Evolutionary conservation across 92 coral and sea anemone genomes (phyloP).

Genomic region (Diadumene lineata): DNA sequence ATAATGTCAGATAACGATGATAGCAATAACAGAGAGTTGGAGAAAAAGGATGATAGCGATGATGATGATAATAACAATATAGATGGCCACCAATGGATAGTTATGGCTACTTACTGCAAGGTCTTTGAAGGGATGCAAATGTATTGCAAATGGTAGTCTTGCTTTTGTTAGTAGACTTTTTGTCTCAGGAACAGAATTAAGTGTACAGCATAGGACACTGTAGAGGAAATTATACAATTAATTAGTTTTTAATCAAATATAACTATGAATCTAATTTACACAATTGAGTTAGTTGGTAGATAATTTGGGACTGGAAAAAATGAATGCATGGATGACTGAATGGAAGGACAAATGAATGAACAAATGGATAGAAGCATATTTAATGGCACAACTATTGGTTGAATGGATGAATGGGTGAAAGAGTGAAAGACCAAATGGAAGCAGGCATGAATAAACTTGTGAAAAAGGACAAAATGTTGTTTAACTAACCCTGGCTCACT

Average conservation of each 20-base stretch:
- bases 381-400: too few species aligned
- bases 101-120: slow-evolving; percentile 64
- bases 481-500: slow-evolving; percentile 71
- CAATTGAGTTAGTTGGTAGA: not conserved
- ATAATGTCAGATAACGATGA: too few species aligned
- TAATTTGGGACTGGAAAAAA: not conserved
- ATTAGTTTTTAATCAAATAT: not conserved
- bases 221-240: not conserved
- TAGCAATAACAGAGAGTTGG: too few species aligned
- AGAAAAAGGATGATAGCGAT: too few species aligned
- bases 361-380: too few species aligned
- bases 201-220: slow-evolving; percentile 89
- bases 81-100: too few species aligned
- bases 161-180: slow-evolving; percentile 82
- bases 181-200: slow-evolving; percentile 91
- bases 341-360: too few species aligned
- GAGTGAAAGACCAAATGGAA: too few species aligned
- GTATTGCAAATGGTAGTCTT: slow-evolving; percentile 92
- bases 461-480: too few species aligned
- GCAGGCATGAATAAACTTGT: too few species aligned
- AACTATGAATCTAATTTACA: not conserved
- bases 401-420: too few species aligned
- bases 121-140: slow-evolving; percentile 93
- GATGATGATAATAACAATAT: too few species aligned
- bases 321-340: not conserved